A percentile compares a stretch with the other conserved stretches of the same genome.
phyloP scores from a whole-genome alignment of 2,888 invertebrate genomes.

The Exocentrus adspersus region DNA sequence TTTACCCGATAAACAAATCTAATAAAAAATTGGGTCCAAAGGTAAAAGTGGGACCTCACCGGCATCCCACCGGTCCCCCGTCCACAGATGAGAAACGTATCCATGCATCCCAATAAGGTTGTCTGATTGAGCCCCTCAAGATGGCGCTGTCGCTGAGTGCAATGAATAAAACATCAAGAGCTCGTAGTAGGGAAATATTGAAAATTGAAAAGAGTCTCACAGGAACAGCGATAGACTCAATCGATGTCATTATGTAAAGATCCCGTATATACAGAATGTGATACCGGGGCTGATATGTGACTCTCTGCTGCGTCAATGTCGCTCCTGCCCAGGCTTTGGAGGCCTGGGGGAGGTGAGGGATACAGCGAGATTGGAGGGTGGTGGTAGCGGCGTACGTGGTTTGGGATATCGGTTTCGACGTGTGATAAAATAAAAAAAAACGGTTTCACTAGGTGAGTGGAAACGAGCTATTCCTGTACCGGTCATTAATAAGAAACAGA shows the following conservation, averaged over 20 bases:
- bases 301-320: conserved; percentile 36
- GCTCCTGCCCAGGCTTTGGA: conserved; percentile 15
- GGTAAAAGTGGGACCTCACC: too few species aligned
- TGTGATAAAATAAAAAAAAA: too few species aligned
- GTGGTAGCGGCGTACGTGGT: background rate
- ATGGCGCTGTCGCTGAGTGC: conserved; percentile 64
- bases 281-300: conserved; percentile 48
- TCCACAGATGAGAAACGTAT: conserved; percentile 58
- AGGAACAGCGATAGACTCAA: conserved; percentile 62
- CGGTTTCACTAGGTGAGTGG: too few species aligned
- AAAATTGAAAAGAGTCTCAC: conserved; percentile 65
- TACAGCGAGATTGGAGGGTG: conserved; percentile 24
- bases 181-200: conserved; percentile 65
- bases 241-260: conserved; percentile 62
- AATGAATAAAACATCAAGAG: conserved; percentile 67
- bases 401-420: conserved; percentile 7
- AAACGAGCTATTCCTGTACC: too few species aligned
- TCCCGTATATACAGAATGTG: conserved; percentile 56
- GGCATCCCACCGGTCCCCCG: conserved; percentile 28
- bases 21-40: too few species aligned
- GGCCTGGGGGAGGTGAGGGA: conserved; percentile 34
- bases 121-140: conserved; percentile 65
- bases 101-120: conserved; percentile 64
- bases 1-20: too few species aligned
- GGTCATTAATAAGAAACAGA: too few species aligned